Evolutionary conservation across 2,113 vertebrate genomes (phyloP).

Genomic region (Brachionichthys hirsutus): DNA sequence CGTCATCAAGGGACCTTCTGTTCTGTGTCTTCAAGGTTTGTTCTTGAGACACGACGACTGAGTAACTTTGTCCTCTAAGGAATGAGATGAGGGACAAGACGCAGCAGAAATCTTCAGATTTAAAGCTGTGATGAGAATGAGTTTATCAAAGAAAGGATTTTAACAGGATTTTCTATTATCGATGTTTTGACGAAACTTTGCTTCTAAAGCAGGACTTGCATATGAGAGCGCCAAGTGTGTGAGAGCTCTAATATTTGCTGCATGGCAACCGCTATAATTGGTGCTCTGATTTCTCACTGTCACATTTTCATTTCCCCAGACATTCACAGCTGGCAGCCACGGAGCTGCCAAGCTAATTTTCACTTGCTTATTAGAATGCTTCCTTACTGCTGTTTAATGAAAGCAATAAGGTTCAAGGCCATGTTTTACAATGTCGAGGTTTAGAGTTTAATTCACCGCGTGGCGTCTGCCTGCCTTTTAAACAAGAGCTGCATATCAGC

Average conservation of each 20-base stretch:
- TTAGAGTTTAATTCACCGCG: slow-evolving; percentile 34
- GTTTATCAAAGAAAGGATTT: no score
- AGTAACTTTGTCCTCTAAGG: no score
- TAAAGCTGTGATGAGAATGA: no score
- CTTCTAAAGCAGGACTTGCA: not conserved
- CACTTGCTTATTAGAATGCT: slow-evolving; percentile 43
- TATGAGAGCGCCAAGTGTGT: not conserved
- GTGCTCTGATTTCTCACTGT: slow-evolving; percentile 42
- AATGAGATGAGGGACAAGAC: no score
- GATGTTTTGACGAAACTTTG: not conserved
- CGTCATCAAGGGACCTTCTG: no score
- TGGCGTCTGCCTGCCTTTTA: slow-evolving; percentile 48
- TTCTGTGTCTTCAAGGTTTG: no score
- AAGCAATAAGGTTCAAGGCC: slow-evolving; percentile 35
- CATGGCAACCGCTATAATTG: slow-evolving; percentile 21
- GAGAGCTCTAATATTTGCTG: not conserved
- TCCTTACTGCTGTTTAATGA: slow-evolving; percentile 46
- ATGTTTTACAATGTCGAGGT: slow-evolving; percentile 28
- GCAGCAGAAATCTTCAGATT: no score
- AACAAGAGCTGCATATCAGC: slow-evolving; percentile 35
- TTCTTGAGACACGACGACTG: no score
- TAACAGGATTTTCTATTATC: not conserved
- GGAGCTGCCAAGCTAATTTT: slow-evolving; percentile 32
- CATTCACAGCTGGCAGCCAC: slow-evolving; percentile 29
- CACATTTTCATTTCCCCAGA: slow-evolving; percentile 44